Percentiles rank a stretch among this genome's conserved stretches.
Conservation (phyloP, 2,888 invertebrate species). For the Spodoptera littoralis region DNA sequence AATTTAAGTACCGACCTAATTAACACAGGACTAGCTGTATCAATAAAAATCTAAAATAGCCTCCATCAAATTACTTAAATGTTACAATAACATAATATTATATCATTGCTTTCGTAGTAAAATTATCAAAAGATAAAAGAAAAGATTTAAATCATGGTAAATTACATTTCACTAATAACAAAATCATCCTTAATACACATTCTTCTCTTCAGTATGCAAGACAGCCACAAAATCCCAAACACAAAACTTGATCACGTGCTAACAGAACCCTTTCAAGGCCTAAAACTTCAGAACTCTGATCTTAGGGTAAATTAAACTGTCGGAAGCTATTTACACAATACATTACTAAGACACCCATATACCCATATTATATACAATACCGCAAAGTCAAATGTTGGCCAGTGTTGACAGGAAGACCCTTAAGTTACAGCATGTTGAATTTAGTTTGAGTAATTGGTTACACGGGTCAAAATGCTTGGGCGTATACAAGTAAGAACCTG, state of each 20-base stretch:
- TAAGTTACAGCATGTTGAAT: constrained; percentile 56
- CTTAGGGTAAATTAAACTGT: constrained; percentile 42
- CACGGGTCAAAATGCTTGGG: constrained; percentile 56
- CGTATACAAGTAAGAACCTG: constrained; percentile 29
- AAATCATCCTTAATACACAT: no score
- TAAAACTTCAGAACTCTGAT: constrained; percentile 4
- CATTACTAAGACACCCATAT: constrained; percentile 23
- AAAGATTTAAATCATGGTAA: no score
- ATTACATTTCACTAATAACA: no score
- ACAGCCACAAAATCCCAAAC: neutral
- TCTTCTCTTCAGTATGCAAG: no score
- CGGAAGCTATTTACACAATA: constrained; percentile 38
- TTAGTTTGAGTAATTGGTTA: constrained; percentile 58
- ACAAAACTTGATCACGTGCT: neutral
- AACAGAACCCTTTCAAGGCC: neutral
- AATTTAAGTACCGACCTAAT: no score
- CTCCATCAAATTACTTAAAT: no score
- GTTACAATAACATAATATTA: no score
- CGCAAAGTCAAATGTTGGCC: constrained; percentile 39
- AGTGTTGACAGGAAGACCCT: constrained; percentile 48
- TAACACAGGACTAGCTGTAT: no score
- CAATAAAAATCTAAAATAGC: no score
- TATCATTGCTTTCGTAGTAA: no score
- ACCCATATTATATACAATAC: constrained; percentile 36
- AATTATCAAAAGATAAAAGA: no score